Evolutionary conservation across 2,113 vertebrate genomes (phyloP).

Genomic region (Procavia capensis): DNA sequence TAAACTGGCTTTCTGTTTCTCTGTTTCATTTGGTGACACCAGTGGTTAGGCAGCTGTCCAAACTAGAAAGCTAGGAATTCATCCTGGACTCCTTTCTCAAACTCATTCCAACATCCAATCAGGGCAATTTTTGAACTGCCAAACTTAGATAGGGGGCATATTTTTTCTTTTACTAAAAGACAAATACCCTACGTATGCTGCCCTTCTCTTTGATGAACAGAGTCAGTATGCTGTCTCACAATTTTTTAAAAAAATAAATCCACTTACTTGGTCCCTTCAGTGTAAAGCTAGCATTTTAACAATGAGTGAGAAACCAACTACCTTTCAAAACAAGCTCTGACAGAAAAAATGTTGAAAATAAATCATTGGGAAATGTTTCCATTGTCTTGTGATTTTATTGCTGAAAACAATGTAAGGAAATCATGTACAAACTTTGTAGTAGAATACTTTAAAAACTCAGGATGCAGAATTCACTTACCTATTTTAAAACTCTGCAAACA

Average conservation of each 20-base stretch:
- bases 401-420: neutral
- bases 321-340: conserved; percentile 43
- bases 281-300: conserved; percentile 62
- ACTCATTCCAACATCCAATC: neutral
- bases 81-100: neutral
- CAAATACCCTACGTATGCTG: neutral
- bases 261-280: neutral
- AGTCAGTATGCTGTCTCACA: neutral
- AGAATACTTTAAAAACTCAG: conserved; percentile 11
- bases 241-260: conserved; percentile 10
- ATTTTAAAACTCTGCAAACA: conserved; percentile 15
- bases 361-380: conserved; percentile 19
- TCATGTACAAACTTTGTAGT: conserved; percentile 25
- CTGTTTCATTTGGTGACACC: neutral
- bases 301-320: conserved; percentile 1
- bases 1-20: neutral
- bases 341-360: conserved; percentile 31
- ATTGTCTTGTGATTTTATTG: conserved; percentile 23
- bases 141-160: neutral
- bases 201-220: neutral
- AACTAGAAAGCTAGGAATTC: neutral
- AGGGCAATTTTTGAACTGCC: neutral
- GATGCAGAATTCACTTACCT: neutral
- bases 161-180: conserved; percentile 45
- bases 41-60: neutral